Conservation (phyloP, 2,888 invertebrate genomes). For the Diarsia brunnea region DNA sequence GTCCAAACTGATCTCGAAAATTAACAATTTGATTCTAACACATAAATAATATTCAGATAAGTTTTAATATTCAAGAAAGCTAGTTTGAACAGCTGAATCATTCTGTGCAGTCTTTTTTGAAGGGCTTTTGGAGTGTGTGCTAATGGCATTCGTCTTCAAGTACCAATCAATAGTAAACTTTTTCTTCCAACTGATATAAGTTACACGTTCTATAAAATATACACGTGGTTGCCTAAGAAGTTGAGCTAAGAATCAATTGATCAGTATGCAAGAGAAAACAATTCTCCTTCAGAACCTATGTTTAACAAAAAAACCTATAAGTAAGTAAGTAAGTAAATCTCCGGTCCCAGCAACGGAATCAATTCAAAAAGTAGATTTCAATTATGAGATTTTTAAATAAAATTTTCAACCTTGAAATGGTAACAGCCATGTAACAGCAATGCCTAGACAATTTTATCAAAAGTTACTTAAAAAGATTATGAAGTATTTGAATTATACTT, state of each 20-base stretch:
- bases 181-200: background rate
- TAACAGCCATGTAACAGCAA: background rate
- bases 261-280: background rate
- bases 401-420: background rate
- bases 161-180: background rate
- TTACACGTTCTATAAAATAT: background rate
- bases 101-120: background rate
- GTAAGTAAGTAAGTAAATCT: background rate
- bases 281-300: background rate
- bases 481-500: conserved; percentile 70
- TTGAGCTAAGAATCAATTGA: background rate
- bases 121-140: background rate
- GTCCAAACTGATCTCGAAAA: background rate
- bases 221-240: background rate
- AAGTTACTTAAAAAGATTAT: conserved; percentile 9
- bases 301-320: background rate
- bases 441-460: conserved; percentile 1
- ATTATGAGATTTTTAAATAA: background rate
- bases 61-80: background rate
- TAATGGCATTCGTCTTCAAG: conserved; percentile 1
- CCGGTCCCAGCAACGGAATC: background rate
- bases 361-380: background rate
- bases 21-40: background rate
- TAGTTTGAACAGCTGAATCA: background rate
- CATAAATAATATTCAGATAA: background rate